These are phyloP conservation scores for Fragum whitleyi DNA, from an alignment of 2,888 invertebrate genomes.

Conservation along the genomic window DNA sequence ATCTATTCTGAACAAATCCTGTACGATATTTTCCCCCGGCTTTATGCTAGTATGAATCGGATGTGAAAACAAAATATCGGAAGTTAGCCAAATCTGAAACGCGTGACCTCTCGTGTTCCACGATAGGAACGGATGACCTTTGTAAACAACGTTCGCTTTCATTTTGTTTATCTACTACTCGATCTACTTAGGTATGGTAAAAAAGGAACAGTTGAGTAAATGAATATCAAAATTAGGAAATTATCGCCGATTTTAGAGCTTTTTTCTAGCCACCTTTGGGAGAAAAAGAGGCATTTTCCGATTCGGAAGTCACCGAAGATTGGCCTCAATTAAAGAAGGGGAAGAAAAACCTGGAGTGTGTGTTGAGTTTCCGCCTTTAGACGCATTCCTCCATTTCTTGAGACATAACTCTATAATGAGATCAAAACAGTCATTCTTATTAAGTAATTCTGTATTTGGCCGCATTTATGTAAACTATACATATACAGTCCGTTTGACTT, in stretches of 20 bases:
- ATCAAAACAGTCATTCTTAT: too few relatives aligned
- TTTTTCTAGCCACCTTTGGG: neutral
- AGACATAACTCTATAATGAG: too few relatives aligned
- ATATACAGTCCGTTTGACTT: too few relatives aligned
- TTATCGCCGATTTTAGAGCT: neutral
- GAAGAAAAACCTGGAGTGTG: too few relatives aligned
- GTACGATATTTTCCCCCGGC: neutral
- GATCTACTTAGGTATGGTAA: neutral
- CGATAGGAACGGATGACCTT: neutral
- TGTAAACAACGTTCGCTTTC: neutral
- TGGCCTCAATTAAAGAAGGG: slow-evolving; percentile 10
- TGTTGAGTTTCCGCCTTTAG: too few relatives aligned
- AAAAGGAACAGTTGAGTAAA: neutral
- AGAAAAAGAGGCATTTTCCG: slow-evolving; percentile 11
- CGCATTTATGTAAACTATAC: too few relatives aligned
- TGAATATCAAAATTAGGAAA: neutral
- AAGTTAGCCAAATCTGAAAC: neutral
- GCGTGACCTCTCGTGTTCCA: neutral
- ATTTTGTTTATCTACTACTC: neutral
- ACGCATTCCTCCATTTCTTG: too few relatives aligned
- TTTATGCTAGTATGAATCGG: neutral
- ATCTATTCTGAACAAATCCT: neutral
- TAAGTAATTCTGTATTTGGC: too few relatives aligned
- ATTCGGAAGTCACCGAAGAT: slow-evolving; percentile 8
- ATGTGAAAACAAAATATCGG: neutral